Evolutionary conservation across 2,797 vertebrate species (phyloP), one percentile per base, ranked within the genome.

Genomic region (Euthynnus affinis): DNA sequence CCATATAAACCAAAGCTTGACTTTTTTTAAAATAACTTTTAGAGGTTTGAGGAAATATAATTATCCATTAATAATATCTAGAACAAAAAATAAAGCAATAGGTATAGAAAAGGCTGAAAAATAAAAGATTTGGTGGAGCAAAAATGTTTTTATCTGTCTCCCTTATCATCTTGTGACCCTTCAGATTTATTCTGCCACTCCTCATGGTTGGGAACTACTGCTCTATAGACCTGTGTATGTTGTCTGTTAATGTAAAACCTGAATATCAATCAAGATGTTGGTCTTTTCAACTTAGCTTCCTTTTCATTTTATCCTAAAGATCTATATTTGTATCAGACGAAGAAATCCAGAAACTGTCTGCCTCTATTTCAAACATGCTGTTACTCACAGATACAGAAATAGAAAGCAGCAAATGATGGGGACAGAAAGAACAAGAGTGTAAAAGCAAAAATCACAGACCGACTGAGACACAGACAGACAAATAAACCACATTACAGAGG

Each of bases 401-500:
- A 88, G 71, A 83, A 32, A 81, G 55, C 34, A 67, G 46, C 40
- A 63, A 84, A 82, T 27, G 7, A 25, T 74, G 22, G 58, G 76
- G 55, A 25, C 6, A 18, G 46, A 49, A 49, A 73, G 52, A 67
- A 75, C 29, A 62, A 2, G 61, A 77, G 74, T 76, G 61, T 57
- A 83, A 91, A 75, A 82, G 29, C 56, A 83, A 83, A 89, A 85
- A 66, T 75, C 48, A 53, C 76, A 83, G 53, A 22, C 20, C 73
- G 51, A 77, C 68, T 40, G 65, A 72, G 63, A 84, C 74, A 84
- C 42, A 84, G 77, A 82, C 75, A 55, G 73, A 82, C 48, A 88
- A 90, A 83, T 84, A 87, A 90, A 88, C 79, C 22, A 69, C 71
- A 65, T 82, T 67, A 85, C 60, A 74, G 59, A 69, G 63, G 76